Conservation (phyloP, 2,113 vertebrate species). For the Todiramphus saurophagus region DNA sequence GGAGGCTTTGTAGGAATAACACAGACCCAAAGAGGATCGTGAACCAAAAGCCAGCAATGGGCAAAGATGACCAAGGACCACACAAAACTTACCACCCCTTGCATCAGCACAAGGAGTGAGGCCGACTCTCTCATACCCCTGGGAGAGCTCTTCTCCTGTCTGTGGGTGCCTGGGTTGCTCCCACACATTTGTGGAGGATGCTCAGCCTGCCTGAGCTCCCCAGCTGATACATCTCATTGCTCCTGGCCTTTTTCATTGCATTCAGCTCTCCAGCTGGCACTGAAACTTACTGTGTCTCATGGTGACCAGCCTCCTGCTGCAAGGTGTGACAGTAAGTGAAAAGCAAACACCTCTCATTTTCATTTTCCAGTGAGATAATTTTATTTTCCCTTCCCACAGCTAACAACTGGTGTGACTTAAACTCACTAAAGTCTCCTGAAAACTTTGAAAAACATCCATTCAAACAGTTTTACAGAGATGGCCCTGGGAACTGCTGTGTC, state of each 20-base stretch:
- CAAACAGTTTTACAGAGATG: not conserved
- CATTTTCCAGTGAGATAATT: conserved; percentile 1
- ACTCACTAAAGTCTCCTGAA: not conserved
- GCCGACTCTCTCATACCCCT: not conserved
- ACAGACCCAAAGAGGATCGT: not conserved
- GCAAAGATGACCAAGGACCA: not conserved
- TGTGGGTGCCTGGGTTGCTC: not conserved
- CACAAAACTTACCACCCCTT: not conserved
- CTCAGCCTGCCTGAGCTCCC: conserved; percentile 12
- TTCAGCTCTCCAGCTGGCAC: conserved; percentile 41
- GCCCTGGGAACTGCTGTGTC: not conserved
- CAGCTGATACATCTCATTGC: conserved; percentile 2
- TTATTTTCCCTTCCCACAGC: conserved; percentile 29
- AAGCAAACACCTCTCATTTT: conserved; percentile 31
- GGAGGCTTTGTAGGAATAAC: not conserved
- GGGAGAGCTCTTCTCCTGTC: not conserved
- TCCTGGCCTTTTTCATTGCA: not conserved
- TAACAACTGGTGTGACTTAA: not conserved
- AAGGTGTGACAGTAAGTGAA: conserved; percentile 44
- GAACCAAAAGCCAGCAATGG: not conserved
- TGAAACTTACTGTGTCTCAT: not conserved
- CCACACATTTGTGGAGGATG: not conserved
- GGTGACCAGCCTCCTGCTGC: conserved; percentile 30
- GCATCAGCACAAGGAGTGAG: not conserved
- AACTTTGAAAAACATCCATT: not conserved